phyloP scores from a whole-genome alignment of 1,140 invertebrate species.

The Leptinotarsa defecta region DNA sequence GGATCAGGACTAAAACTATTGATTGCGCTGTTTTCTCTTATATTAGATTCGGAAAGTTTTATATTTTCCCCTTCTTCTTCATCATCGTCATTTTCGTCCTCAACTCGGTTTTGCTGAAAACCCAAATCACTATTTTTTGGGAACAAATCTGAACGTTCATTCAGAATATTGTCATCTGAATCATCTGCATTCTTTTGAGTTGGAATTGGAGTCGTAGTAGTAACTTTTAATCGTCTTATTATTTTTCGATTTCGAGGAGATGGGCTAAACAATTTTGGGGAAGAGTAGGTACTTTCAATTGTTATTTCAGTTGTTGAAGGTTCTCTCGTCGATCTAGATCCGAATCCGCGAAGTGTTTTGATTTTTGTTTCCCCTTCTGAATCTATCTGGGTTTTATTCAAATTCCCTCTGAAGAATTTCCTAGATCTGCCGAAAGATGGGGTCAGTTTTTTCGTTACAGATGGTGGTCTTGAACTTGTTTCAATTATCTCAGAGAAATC shows the following conservation, averaged over 20 bases:
- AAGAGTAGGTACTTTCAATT: neutral
- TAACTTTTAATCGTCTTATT: conserved; percentile 44
- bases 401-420: conserved; percentile 12
- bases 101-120: conserved; percentile 28
- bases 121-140: neutral
- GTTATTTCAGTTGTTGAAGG: conserved; percentile 28
- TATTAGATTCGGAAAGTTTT: conserved; percentile 62
- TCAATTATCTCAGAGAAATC: conserved; percentile 40
- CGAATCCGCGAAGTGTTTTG: conserved; percentile 32
- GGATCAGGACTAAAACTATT: conserved; percentile 43
- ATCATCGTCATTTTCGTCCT: conserved; percentile 38
- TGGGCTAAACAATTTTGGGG: neutral
- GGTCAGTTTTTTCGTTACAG: conserved; percentile 41
- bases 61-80: conserved; percentile 61
- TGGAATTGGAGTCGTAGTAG: conserved; percentile 9
- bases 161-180: neutral
- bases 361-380: conserved; percentile 10
- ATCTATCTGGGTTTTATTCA: neutral
- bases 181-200: neutral
- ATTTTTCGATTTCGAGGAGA: conserved; percentile 40
- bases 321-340: conserved; percentile 24
- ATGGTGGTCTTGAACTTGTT: conserved; percentile 30
- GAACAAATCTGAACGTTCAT: too few species aligned
- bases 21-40: conserved; percentile 59
- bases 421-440: conserved; percentile 31